Evolutionary conservation across 2,113 vertebrate genomes (phyloP).

Genomic region (Orientallactaga bullata): DNA sequence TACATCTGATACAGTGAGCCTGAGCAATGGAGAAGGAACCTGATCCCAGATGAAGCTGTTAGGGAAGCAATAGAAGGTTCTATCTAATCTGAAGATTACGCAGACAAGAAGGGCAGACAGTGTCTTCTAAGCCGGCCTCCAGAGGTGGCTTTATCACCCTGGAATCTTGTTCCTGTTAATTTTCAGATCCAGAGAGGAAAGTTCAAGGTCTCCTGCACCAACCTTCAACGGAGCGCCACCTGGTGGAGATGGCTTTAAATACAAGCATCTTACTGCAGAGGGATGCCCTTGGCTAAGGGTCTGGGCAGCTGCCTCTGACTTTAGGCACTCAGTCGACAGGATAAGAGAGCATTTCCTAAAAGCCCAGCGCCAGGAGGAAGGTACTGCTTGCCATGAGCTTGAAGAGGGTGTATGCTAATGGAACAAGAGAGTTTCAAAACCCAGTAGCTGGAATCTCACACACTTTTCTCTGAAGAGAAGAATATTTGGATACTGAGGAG

Average conservation of each 20-base stretch:
- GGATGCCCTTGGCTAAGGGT: not conserved
- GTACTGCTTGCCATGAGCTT: not conserved
- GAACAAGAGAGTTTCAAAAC: not conserved
- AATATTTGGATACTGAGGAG: not conserved
- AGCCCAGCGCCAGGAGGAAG: not conserved
- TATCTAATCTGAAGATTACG: not conserved
- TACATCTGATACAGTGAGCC: not conserved
- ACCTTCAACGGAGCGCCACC: constrained; percentile 54
- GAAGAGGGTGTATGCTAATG: fast-evolving
- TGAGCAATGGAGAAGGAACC: not conserved
- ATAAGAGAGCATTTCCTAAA: not conserved
- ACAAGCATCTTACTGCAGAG: not conserved
- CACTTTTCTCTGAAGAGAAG: not conserved
- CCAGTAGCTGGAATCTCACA: not conserved
- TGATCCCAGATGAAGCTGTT: not conserved
- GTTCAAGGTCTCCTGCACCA: not conserved
- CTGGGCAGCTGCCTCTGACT: not conserved
- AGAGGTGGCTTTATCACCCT: not conserved
- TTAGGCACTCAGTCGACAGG: not conserved
- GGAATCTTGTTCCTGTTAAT: not conserved
- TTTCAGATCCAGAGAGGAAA: not conserved
- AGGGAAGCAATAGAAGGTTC: not conserved
- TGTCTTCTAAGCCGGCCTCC: not conserved
- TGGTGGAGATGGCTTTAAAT: constrained; percentile 45
- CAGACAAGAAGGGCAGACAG: not conserved